Percentiles rank a stretch among this genome's conserved stretches.
These are phyloP conservation scores for Glaucopsyche alexis DNA, from an alignment of 2,888 invertebrate genomes.

Conservation along the genomic window DNA sequence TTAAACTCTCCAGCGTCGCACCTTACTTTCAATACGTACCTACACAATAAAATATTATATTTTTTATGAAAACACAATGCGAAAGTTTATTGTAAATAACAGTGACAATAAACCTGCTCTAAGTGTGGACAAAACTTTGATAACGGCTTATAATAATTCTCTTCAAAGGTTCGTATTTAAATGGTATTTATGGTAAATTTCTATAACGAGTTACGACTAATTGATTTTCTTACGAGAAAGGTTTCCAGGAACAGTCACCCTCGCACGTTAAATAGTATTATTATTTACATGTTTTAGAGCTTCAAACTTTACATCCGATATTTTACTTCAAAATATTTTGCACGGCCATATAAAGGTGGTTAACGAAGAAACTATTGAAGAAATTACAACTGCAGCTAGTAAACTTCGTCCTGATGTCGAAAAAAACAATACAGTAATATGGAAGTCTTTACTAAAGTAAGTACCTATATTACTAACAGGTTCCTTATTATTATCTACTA, in stretches of 20 bases:
- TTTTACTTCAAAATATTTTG: slow-evolving; percentile 53
- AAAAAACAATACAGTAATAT: slow-evolving; percentile 47
- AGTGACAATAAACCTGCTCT: not conserved
- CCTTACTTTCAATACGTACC: too few relatives aligned
- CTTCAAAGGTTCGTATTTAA: slow-evolving; percentile 36
- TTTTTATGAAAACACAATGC: not conserved
- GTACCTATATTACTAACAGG: not conserved
- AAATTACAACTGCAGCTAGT: slow-evolving; percentile 48
- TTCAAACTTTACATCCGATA: slow-evolving; percentile 54
- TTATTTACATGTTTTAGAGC: slow-evolving; percentile 46
- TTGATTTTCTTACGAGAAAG: too few relatives aligned
- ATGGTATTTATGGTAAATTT: too few relatives aligned
- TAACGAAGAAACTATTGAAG: slow-evolving; percentile 43
- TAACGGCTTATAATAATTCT: not conserved
- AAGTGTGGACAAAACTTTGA: slow-evolving; percentile 2
- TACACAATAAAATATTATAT: too few relatives aligned
- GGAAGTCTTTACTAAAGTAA: slow-evolving; percentile 59
- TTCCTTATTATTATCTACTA: too few relatives aligned
- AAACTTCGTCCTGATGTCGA: slow-evolving; percentile 46
- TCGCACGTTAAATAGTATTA: not conserved
- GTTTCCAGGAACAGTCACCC: too few relatives aligned
- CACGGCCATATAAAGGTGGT: slow-evolving; percentile 46
- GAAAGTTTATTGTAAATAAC: not conserved
- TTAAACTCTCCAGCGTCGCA: too few relatives aligned
- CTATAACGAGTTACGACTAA: too few relatives aligned